Base-by-base conservation (phyloP, 2,797 vertebrate species). In the Bryconaethiops microstoma region DNA sequence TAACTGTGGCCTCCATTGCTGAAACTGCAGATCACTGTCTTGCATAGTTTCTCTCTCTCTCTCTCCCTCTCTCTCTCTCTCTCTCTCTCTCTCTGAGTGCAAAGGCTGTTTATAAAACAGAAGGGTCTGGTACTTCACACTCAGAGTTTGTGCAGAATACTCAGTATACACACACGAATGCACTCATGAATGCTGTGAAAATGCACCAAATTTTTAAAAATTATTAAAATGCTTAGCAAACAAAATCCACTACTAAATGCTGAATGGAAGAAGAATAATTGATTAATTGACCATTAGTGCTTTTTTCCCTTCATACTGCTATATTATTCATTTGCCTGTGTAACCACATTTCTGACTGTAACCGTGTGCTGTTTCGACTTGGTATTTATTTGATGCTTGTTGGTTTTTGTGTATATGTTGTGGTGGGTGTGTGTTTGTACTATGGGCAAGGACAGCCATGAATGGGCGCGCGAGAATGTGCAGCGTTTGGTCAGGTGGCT, bases 401-500 rank as follows among this genome's bases (percentile, higher is more conserved):
- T 35, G 7, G 57, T 2, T 1, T 8, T 17, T 21, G 45, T n/a
- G n/a, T 0, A 12, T 63, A 21, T 39, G 48, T 35, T 35, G 35
- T 35, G 35, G 35, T 42, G 50, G 76, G 29, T 65, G 29, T 72
- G 70, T 25, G 54, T 42, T 48, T 62, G 73, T 23, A 60, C 78
- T 59, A 45, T 76, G 71, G 42, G 35, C 42, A 68, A 69, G 54
- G 17, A 45, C 67, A 7, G 13, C 21, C 54, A 16, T 65, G 63
- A 75, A 60, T 75, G 74, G 65, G 39, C 52, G 13, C 35, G 5
- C 25, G 59, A 71, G 77, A 64, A 80, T 80, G 81, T 75, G 70
- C 63, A 52, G 19, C 57, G 63, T 16, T 65, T 40, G 50, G 55
- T 83, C 70, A 75, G 81, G 78, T 82, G 78, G 19, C 50, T 82